Percentiles rank a stretch among this genome's conserved stretches.
phyloP scores from a whole-genome alignment of 2,113 vertebrate species.

The Esox niger region DNA sequence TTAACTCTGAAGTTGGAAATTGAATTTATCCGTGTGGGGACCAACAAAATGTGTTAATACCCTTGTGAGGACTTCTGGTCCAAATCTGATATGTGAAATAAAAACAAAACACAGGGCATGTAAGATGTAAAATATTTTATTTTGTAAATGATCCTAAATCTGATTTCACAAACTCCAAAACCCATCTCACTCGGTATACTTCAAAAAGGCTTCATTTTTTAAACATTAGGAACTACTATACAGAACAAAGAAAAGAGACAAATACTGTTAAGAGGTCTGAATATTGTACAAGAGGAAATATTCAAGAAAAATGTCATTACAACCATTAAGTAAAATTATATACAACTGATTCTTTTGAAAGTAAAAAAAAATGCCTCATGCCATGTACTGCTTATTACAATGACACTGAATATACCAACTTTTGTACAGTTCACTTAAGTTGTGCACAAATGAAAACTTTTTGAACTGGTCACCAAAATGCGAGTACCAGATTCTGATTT shows the following conservation, averaged over 20 bases:
- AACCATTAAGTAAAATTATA: constrained; percentile 90
- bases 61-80: no score
- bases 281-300: constrained; percentile 91
- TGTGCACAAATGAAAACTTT: constrained; percentile 79
- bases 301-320: constrained; percentile 87
- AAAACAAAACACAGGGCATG: not conserved
- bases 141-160: constrained; percentile 99
- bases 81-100: not conserved
- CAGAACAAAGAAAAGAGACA: constrained; percentile 85
- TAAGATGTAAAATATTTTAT: constrained; percentile 97
- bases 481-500: constrained; percentile 78
- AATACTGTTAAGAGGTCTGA: constrained; percentile 85
- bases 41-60: no score
- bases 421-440: constrained; percentile 74
- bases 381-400: constrained; percentile 82
- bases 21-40: no score
- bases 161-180: constrained; percentile 95
- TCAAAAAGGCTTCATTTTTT: constrained; percentile 81
- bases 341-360: constrained; percentile 89
- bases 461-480: constrained; percentile 76
- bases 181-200: constrained; percentile 89
- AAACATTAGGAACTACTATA: constrained; percentile 90
- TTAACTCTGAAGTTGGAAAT: no score
- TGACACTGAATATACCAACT: constrained; percentile 76
- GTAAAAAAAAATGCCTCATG: constrained; percentile 90